phyloP scores from a whole-genome alignment of 2,888 invertebrate species.

The Drosophila prolongata region DNA sequence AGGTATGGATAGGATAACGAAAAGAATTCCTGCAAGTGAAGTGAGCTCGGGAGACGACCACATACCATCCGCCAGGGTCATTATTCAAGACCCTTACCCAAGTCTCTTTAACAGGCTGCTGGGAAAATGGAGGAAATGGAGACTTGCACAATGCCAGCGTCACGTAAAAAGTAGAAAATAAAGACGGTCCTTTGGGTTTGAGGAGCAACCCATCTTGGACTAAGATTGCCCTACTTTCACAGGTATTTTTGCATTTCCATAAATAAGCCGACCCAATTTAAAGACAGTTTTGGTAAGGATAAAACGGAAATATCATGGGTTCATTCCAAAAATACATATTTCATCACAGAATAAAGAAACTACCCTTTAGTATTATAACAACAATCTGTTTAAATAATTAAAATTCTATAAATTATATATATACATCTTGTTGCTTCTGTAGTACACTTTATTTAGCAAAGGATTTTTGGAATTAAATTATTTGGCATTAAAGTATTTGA shows the following conservation, averaged over 20 bases:
- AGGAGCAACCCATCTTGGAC: neutral
- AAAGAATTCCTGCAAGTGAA: slow-evolving; percentile 54
- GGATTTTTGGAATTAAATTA: too few species aligned
- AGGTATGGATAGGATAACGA: slow-evolving; percentile 10
- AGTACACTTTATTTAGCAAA: too few species aligned
- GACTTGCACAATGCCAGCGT: slow-evolving; percentile 26
- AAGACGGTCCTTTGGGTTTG: neutral
- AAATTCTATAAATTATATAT: too few species aligned
- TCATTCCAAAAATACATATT: too few species aligned
- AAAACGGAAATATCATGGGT: neutral
- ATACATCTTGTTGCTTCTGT: too few species aligned
- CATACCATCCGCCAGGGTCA: slow-evolving; percentile 30
- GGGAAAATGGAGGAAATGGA: slow-evolving; percentile 3
- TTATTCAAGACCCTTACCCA: slow-evolving; percentile 44
- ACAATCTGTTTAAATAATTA: too few species aligned
- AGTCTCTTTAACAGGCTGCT: slow-evolving; percentile 20
- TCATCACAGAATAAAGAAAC: neutral
- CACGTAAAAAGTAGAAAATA: slow-evolving; percentile 56
- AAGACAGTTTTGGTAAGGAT: slow-evolving; percentile 3
- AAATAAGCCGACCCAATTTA: slow-evolving; percentile 31
- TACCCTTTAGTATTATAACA: too few species aligned
- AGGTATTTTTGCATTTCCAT: slow-evolving; percentile 25
- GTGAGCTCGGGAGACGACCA: slow-evolving; percentile 34
- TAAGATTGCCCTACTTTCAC: slow-evolving; percentile 1
- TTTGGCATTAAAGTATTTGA: too few species aligned